phyloP scores from a whole-genome alignment of 2,113 vertebrate genomes.

The Calonectris borealis region DNA sequence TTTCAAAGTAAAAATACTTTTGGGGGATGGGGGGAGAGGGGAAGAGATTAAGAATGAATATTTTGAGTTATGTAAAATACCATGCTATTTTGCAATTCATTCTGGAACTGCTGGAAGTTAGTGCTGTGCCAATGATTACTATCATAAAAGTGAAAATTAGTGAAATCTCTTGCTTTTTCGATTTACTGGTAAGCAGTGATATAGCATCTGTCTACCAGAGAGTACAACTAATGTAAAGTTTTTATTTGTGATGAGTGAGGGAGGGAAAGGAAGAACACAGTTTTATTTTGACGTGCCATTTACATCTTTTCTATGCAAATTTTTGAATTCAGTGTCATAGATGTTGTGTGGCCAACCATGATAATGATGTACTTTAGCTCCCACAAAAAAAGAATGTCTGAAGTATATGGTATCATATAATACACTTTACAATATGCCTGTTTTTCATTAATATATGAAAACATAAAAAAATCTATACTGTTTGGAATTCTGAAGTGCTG shows the following conservation, averaged over 20 bases:
- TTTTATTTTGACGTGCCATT: neutral
- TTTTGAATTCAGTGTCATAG: neutral
- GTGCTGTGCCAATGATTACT: constrained; percentile 80
- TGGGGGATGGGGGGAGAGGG: constrained; percentile 71
- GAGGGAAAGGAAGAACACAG: constrained; percentile 6
- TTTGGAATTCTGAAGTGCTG: neutral
- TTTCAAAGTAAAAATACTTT: constrained; percentile 74
- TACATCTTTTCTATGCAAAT: neutral
- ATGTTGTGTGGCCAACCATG: neutral
- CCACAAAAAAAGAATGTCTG: neutral
- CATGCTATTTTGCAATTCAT: constrained; percentile 74
- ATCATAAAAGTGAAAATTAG: constrained; percentile 27
- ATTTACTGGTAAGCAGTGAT: neutral
- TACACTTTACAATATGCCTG: neutral
- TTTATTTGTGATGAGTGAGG: neutral
- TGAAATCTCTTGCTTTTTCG: neutral
- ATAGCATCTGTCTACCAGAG: neutral
- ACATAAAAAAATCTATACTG: neutral
- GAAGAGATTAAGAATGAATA: constrained; percentile 71
- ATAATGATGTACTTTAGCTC: neutral
- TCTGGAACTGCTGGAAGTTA: constrained; percentile 81
- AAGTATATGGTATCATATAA: neutral
- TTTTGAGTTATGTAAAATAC: constrained; percentile 71
- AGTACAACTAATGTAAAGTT: neutral
- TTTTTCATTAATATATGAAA: neutral